phyloP scores from a whole-genome alignment of 2,113 vertebrate species.

The Sciurus niger region DNA sequence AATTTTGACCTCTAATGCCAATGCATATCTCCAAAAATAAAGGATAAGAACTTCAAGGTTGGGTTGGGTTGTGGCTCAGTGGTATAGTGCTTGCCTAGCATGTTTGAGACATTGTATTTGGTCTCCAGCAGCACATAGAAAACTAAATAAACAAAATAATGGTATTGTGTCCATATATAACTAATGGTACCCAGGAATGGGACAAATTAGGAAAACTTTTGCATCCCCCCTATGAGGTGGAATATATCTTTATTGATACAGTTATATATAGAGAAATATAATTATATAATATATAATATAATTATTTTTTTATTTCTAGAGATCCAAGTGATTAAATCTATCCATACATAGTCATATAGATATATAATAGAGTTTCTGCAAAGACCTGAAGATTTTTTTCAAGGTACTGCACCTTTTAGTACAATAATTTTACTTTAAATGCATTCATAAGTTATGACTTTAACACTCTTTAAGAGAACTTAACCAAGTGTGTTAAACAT shows the following conservation, averaged over 20 bases:
- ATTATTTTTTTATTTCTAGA: no score
- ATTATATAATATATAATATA: no score
- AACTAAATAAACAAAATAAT: no score
- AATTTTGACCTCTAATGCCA: background rate
- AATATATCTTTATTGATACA: background rate
- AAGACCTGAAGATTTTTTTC: background rate
- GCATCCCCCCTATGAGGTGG: background rate
- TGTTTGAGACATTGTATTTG: no score
- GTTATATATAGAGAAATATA: no score
- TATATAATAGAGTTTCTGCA: background rate
- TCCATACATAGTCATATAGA: no score
- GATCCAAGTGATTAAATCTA: no score
- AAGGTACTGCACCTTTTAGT: background rate
- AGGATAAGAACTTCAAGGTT: background rate
- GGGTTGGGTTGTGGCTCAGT: no score
- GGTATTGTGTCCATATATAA: no score
- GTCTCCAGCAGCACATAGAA: no score
- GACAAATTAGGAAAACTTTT: accelerated
- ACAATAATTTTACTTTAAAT: background rate
- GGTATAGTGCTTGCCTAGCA: no score
- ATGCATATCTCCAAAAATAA: background rate
- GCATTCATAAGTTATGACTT: background rate
- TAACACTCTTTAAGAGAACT: background rate
- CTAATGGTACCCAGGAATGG: no score
- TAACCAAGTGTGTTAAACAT: background rate